Conservation (phyloP, 1,140 invertebrate species). For the Phortica variegata region DNA sequence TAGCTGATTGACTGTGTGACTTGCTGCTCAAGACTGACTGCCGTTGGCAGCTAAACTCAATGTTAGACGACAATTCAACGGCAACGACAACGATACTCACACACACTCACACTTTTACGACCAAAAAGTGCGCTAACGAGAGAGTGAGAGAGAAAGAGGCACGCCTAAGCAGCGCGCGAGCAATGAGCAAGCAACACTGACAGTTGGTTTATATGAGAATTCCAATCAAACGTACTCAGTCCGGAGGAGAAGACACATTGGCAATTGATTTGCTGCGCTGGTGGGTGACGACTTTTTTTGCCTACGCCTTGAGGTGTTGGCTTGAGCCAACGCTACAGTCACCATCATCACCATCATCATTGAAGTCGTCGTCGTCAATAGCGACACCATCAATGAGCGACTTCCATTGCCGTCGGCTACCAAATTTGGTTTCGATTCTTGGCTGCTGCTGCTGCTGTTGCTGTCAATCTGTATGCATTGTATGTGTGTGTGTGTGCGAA, state of each 20-base stretch:
- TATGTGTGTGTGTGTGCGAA: too few species aligned
- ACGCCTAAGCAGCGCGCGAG: slow-evolving; percentile 3
- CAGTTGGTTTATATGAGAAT: slow-evolving; percentile 28
- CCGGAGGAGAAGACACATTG: slow-evolving; percentile 7
- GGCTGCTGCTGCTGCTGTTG: too few species aligned
- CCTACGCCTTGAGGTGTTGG: background rate
- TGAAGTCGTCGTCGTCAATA: too few species aligned
- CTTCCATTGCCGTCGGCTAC: slow-evolving; percentile 3
- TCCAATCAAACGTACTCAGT: slow-evolving; percentile 35
- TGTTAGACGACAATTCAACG: slow-evolving; percentile 5
- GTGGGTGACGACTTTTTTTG: background rate
- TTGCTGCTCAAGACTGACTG: too few species aligned
- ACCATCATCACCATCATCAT: too few species aligned
- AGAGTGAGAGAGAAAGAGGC: slow-evolving; percentile 6
- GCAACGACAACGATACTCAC: slow-evolving; percentile 10
- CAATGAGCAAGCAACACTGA: background rate
- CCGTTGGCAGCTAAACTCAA: too few species aligned
- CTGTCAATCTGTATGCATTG: too few species aligned
- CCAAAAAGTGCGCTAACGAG: background rate
- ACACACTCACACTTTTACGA: slow-evolving; percentile 4
- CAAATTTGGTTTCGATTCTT: too few species aligned
- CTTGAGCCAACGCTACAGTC: slow-evolving; percentile 1
- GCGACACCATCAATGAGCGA: too few species aligned
- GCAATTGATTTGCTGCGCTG: slow-evolving; percentile 3
- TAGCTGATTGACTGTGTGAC: slow-evolving; percentile 9